Evolutionary conservation across 2,113 vertebrate species (phyloP), one percentile per base, ranked within the genome.

Genomic region (Piprites chloris): DNA sequence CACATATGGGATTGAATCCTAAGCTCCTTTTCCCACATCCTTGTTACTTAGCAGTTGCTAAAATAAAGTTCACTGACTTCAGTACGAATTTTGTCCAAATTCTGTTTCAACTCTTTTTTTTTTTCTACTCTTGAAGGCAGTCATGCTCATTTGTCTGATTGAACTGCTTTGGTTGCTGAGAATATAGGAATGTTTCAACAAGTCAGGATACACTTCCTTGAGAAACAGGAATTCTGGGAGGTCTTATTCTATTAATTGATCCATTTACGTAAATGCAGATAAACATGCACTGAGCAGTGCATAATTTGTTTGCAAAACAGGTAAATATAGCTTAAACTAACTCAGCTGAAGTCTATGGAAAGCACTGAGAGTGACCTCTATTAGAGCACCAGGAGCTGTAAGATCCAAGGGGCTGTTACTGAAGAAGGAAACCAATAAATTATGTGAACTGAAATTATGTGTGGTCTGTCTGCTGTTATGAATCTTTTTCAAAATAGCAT

Each of bases 361-460:
- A 90, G 33, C 49, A 71, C 62, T 30, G n/a, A 42, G 41, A 46
- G 42, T 50, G 53, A 73, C 53, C 39, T 81, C 81, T 41, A 6
- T 15, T 26, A 84, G 21, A 79, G 58, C 0, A 5, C 11, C 53
- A 11, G 27, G 66, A 80, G 26, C 33, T 78, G 9, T 35, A 59
- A 88, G 85, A 95, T 91, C 93, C 56, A 35, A 96, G 42, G 87
- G 65, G n/a, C 75, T 97, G 94, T 91, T 91, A 50, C 41, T 86
- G 47, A 75, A 33, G 77, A 96, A 97, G 69, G 65, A 92, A 96
- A 96, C 63, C 85, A 94, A 87, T 53, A 96, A 80, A 92, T 96
- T 96, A 93, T 8, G 22, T 78, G 75, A 96, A 92, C 74, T 89
- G 66, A 92, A 97, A 77, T 76, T 76, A 94, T 66, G 50, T 90